Evolutionary conservation across 1,140 invertebrate genomes (phyloP), one percentile per base, ranked within the genome.

Genomic region (Varroa destructor): DNA sequence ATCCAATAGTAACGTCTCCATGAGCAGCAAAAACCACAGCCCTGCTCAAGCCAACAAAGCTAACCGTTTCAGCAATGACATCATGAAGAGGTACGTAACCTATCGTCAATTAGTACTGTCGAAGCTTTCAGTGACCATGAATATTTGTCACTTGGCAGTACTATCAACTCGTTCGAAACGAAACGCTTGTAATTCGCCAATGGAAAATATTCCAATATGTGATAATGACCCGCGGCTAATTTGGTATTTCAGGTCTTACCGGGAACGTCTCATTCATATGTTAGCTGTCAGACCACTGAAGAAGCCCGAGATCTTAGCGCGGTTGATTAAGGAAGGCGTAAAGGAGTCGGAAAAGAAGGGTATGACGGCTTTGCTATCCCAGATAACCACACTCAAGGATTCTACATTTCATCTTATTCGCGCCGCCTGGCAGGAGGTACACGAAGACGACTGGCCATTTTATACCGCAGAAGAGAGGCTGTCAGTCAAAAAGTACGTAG

Each of bases 251-350:
- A 72, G 55, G 64, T 71, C 74, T 5, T 72, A 73, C 51, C 71
- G 89, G 79, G 91, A 94, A 81, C 85, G 91, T 78, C 85, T 96
- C 75, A 91, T 95, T 79, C 93, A 96, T 81, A 83, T 94, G 77
- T 83, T 96, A 79, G 92, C 91, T 75, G 80, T 95, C 77, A 87
- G 89, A 82, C 88, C 91, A 61, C 93, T 88, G 80, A 95, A 94
- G 82, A 94, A 92, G 81, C 88, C 89, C 14, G 92, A 95, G 83
- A 80, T 96, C 54, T 85, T 88, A 77, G 81, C 86, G 72, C 86
- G 89, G 75, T 82, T 95, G 71, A 85, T 82, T 72, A 87, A 84
- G 90, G 93, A 94, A 81, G 93, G 92, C 73, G 81, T 93, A 37
- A 86, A 86, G 73, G 90, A 93, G 51, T 87, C 87, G 76, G 90